phyloP scores from a whole-genome alignment of 2,113 vertebrate species.

The Etia nguti region DNA sequence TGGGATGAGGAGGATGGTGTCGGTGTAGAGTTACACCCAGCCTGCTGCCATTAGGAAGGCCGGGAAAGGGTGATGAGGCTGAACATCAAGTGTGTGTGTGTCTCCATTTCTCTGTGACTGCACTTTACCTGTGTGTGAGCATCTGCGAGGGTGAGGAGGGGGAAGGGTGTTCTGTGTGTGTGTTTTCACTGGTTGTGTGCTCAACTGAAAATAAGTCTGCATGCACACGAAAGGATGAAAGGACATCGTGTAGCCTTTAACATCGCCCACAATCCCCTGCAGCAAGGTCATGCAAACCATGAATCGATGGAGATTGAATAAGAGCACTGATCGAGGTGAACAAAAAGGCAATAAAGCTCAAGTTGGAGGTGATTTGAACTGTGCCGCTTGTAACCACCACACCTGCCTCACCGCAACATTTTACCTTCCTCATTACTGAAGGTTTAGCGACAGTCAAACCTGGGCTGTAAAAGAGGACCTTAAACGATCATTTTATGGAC shows the following conservation, averaged over 20 bases:
- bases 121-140: slow-evolving; percentile 2
- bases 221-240: slow-evolving; percentile 26
- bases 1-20: background rate
- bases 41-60: slow-evolving; percentile 19
- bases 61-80: background rate
- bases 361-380: background rate
- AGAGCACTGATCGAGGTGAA: slow-evolving; percentile 36
- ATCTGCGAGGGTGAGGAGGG: background rate
- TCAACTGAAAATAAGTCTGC: slow-evolving; percentile 21
- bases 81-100: background rate
- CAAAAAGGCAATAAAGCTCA: background rate
- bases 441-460: background rate
- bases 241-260: slow-evolving; percentile 13
- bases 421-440: background rate
- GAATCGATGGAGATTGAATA: slow-evolving; percentile 53
- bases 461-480: background rate
- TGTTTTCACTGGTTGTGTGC: slow-evolving; percentile 1
- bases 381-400: background rate
- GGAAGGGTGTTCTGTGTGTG: background rate
- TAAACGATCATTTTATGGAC: background rate
- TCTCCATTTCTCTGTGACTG: background rate
- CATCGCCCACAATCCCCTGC: slow-evolving; percentile 32
- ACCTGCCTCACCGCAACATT: background rate
- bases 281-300: slow-evolving; percentile 61
- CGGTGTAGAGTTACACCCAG: slow-evolving; percentile 42